Evolutionary conservation across 2,113 vertebrate genomes (phyloP).

Genomic region (Cettia cetti): DNA sequence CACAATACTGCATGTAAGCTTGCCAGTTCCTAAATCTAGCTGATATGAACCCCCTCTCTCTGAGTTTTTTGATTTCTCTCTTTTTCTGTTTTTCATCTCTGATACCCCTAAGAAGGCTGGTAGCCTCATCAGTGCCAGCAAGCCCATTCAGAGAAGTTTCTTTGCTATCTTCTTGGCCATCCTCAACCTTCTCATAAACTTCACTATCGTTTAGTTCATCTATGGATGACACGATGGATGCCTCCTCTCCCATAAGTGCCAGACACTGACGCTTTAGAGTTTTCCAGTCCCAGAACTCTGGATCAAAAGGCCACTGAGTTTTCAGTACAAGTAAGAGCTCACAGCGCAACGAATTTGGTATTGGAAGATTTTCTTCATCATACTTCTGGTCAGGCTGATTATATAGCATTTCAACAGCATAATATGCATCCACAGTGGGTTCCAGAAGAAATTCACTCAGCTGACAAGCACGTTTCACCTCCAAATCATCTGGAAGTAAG

Average conservation of each 20-base stretch:
- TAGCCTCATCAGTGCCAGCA: slow-evolving; percentile 75
- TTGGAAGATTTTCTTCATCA: slow-evolving; percentile 90
- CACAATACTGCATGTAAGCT: slow-evolving; percentile 98
- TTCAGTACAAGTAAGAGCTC: slow-evolving; percentile 95
- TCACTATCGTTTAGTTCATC: slow-evolving; percentile 94
- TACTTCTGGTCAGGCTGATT: slow-evolving; percentile 97
- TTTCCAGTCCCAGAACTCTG: slow-evolving; percentile 99
- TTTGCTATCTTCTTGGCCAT: slow-evolving; percentile 74
- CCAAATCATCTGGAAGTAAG: slow-evolving; percentile 90
- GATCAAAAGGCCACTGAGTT: slow-evolving; percentile 97
- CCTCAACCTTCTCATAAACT: slow-evolving; percentile 80
- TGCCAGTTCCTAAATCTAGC: slow-evolving; percentile 95
- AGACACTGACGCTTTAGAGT: slow-evolving; percentile 93
- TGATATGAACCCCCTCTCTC: slow-evolving; percentile 91
- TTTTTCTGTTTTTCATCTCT: slow-evolving; percentile 87
- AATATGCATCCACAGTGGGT: slow-evolving; percentile 95
- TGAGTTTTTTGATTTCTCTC: slow-evolving; percentile 87
- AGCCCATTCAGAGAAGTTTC: slow-evolving; percentile 78
- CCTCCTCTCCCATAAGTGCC: slow-evolving; percentile 94
- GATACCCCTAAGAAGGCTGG: slow-evolving; percentile 78
- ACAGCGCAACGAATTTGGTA: slow-evolving; percentile 94
- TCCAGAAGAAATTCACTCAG: slow-evolving; percentile 95
- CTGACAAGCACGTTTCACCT: slow-evolving; percentile 96
- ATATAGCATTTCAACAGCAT: slow-evolving; percentile 94
- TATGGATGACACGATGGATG: slow-evolving; percentile 96